phyloP scores from a whole-genome alignment of 2,888 invertebrate species.

The Metopia argyrocephala region DNA sequence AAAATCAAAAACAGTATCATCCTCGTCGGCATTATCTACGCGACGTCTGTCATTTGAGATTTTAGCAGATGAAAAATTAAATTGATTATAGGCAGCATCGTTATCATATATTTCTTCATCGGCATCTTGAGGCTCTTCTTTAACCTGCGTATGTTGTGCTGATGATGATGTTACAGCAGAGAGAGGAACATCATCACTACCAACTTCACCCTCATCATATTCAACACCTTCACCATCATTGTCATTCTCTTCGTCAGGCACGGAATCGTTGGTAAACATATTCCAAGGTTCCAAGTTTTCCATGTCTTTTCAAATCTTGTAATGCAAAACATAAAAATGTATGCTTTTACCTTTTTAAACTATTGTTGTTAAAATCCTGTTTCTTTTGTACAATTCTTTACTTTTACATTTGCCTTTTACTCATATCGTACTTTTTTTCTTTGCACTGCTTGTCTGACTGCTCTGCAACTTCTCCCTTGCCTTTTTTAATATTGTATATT shows the following conservation, averaged over 20 bases:
- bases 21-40: conserved; percentile 61
- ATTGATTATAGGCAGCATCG: conserved; percentile 47
- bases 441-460: conserved; percentile 46
- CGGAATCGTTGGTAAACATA: conserved; percentile 73
- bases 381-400: conserved; percentile 40
- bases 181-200: conserved; percentile 41
- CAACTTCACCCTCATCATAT: conserved; percentile 33
- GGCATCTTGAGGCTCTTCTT: conserved; percentile 62
- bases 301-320: conserved; percentile 60
- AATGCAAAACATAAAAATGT: background rate
- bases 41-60: conserved; percentile 11
- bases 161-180: conserved; percentile 50
- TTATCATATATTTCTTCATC: conserved; percentile 63
- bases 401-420: conserved; percentile 55
- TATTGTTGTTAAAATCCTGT: conserved; percentile 1
- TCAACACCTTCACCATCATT: conserved; percentile 50
- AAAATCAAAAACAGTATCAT: conserved; percentile 73
- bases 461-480: conserved; percentile 17
- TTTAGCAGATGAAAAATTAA: conserved; percentile 27
- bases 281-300: conserved; percentile 74
- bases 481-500: conserved; percentile 30
- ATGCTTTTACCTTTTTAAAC: background rate
- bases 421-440: conserved; percentile 32
- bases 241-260: conserved; percentile 59
- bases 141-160: conserved; percentile 54